Evolutionary conservation across 2,797 vertebrate species (phyloP).

Genomic region (Oreortyx pictus): DNA sequence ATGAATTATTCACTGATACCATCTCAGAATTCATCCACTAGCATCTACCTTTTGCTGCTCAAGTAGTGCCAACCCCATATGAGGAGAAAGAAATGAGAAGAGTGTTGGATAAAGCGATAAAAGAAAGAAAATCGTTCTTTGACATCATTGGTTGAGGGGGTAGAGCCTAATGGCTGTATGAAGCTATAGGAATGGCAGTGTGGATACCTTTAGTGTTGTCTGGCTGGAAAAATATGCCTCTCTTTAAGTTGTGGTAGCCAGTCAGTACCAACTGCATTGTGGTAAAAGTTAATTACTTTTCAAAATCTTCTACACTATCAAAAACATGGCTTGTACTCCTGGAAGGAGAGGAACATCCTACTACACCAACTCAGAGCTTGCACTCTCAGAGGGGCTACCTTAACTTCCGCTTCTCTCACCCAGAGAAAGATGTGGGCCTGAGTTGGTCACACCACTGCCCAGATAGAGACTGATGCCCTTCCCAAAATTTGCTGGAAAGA

Average conservation of each 20-base stretch:
- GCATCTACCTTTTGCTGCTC: neutral
- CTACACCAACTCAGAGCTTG: neutral
- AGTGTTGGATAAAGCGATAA: neutral
- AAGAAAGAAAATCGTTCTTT: neutral
- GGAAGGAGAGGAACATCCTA: neutral
- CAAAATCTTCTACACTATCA: neutral
- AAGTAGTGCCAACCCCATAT: neutral
- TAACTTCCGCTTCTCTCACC: neutral
- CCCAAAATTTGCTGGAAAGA: neutral
- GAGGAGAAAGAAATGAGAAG: neutral
- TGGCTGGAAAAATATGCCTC: neutral
- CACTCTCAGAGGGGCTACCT: neutral
- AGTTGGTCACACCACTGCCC: neutral
- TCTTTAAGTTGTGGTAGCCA: neutral
- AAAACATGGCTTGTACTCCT: neutral
- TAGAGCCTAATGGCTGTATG: neutral
- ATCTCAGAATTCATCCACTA: neutral
- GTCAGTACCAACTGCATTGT: neutral
- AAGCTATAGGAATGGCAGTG: neutral
- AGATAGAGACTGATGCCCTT: neutral
- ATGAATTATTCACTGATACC: neutral
- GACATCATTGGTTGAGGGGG: rapidly evolving
- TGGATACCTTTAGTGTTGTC: neutral
- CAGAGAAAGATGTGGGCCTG: neutral
- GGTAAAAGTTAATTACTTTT: neutral